phyloP scores from a whole-genome alignment of 2,888 invertebrate genomes.

The Kryphioiulus occultus region DNA sequence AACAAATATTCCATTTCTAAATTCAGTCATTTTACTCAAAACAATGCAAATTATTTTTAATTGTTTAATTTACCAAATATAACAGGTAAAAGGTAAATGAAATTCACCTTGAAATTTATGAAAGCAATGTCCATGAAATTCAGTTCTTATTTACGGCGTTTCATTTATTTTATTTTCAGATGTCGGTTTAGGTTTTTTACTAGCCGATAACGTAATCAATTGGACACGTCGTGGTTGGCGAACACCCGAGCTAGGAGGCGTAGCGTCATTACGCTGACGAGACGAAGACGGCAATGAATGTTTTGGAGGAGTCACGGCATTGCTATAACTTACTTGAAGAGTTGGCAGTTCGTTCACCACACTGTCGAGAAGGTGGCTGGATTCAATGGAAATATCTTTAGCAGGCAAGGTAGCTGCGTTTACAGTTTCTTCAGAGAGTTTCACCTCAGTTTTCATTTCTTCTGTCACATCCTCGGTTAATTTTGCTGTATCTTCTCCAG shows the following conservation, averaged over 20 bases:
- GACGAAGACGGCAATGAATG: background rate
- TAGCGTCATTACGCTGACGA: background rate
- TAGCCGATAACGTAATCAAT: background rate
- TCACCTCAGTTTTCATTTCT: background rate
- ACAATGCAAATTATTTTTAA: no score
- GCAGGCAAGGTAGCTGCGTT: background rate
- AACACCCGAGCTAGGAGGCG: background rate
- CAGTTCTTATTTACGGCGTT: background rate
- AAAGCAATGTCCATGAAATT: background rate
- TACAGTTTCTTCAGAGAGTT: background rate
- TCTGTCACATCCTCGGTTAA: background rate
- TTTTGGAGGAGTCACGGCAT: background rate
- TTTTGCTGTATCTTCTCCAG: background rate
- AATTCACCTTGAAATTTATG: no score
- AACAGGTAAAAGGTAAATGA: no score
- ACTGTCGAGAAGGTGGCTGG: background rate
- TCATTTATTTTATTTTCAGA: background rate
- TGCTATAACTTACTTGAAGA: background rate
- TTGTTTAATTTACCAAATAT: no score
- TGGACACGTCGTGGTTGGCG: background rate
- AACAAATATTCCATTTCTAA: background rate
- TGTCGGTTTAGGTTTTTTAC: background rate
- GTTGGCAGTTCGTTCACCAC: background rate
- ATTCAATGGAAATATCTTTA: background rate
- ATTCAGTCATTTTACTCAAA: no score